A percentile compares a stretch with the other conserved stretches of the same genome.
These are phyloP conservation scores for Sycobia sp. DNA, from an alignment of 1,140 invertebrate species.

Conservation along the genomic window DNA sequence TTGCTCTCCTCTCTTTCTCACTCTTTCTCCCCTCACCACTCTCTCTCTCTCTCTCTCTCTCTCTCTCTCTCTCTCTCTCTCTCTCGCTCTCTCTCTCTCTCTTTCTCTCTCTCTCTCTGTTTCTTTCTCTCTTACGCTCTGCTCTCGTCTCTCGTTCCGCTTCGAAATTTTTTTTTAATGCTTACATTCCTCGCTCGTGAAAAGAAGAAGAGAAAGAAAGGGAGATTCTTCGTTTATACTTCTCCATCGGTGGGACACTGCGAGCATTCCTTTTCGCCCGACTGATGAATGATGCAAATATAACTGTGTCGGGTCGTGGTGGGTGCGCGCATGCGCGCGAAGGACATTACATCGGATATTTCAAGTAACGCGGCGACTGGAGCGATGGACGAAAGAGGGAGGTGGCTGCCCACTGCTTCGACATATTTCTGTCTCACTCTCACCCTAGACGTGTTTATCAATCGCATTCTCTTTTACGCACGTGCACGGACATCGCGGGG, in stretches of 20 bases:
- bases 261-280: constrained; percentile 13
- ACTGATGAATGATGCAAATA: constrained; percentile 60
- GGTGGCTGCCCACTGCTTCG: too few species aligned
- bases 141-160: too few species aligned
- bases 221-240: constrained; percentile 15
- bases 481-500: too few species aligned
- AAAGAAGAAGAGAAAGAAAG: not conserved
- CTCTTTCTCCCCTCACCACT: not conserved
- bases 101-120: constrained; percentile 2
- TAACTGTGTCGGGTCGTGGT: constrained; percentile 51
- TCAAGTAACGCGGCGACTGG: too few species aligned
- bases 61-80: not conserved
- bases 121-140: constrained; percentile 13
- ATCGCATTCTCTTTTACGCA: too few species aligned
- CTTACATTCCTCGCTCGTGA: not conserved
- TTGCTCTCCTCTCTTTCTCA: constrained; percentile 12
- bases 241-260: not conserved
- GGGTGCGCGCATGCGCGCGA: too few species aligned
- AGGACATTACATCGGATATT: too few species aligned
- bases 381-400: too few species aligned
- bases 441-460: too few species aligned
- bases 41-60: constrained; percentile 27
- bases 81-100: constrained; percentile 9
- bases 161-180: too few species aligned
- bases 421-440: too few species aligned